A percentile compares a stretch with the other conserved stretches of the same genome.
These are phyloP conservation scores for Hapalemur alaotrensis DNA, from an alignment of 2,797 vertebrate species.

Conservation along the genomic window DNA sequence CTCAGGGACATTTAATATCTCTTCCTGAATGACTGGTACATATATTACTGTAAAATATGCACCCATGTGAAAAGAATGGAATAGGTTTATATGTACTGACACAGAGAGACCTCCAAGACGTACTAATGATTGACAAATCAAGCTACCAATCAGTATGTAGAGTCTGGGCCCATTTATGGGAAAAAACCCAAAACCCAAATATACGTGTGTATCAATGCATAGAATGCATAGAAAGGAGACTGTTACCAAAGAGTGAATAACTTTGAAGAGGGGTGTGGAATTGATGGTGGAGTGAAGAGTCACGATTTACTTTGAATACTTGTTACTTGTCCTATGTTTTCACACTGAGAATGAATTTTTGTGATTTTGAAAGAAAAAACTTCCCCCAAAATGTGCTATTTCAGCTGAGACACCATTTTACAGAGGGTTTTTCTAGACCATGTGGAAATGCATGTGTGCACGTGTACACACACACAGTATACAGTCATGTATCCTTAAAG, in stretches of 20 bases:
- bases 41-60: neutral
- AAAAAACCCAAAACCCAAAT: neutral
- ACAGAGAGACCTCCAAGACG: neutral
- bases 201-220: neutral
- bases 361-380: conserved; percentile 6
- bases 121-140: neutral
- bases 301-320: neutral
- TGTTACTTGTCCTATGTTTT: conserved; percentile 10
- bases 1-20: neutral
- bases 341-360: neutral
- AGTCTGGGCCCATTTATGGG: neutral
- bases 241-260: neutral
- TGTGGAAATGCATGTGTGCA: neutral
- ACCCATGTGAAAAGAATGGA: conserved; percentile 6
- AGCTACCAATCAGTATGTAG: neutral
- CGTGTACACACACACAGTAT: neutral
- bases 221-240: neutral
- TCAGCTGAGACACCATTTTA: neutral
- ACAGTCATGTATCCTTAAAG: neutral
- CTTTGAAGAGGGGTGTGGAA: neutral
- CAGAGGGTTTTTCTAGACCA: neutral
- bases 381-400: neutral
- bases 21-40: neutral
- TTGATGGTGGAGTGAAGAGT: neutral
- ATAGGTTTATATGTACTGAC: neutral